These are phyloP conservation scores for Plestiodon gilberti DNA, from an alignment of 2,113 vertebrate species.

Conservation along the genomic window DNA sequence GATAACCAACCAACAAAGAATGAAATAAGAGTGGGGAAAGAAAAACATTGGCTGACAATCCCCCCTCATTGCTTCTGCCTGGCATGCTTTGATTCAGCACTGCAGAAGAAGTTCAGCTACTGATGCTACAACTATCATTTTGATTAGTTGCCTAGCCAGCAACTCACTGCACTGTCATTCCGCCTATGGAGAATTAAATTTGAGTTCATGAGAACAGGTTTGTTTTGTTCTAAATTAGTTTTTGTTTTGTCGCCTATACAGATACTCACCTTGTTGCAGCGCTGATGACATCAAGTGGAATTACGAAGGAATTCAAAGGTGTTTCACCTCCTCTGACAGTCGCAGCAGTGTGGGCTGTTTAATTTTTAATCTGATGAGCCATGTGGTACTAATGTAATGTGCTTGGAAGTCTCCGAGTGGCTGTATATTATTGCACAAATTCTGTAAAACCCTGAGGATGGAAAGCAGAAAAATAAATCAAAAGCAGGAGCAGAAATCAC, in stretches of 20 bases:
- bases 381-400: slow-evolving; percentile 42
- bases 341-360: slow-evolving; percentile 26
- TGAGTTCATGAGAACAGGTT: slow-evolving; percentile 56
- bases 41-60: not conserved
- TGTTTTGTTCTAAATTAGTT: slow-evolving; percentile 64
- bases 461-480: slow-evolving; percentile 28
- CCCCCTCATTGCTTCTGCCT: not conserved
- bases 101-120: slow-evolving; percentile 43
- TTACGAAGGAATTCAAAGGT: slow-evolving; percentile 60
- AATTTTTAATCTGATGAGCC: slow-evolving; percentile 66
- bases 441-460: slow-evolving; percentile 20
- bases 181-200: slow-evolving; percentile 54
- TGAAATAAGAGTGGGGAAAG: not conserved
- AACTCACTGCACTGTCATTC: slow-evolving; percentile 58
- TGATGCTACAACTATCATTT: slow-evolving; percentile 38
- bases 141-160: slow-evolving; percentile 42
- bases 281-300: slow-evolving; percentile 61
- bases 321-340: slow-evolving; percentile 45
- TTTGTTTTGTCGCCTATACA: slow-evolving; percentile 55
- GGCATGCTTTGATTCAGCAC: not conserved
- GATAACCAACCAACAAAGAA: not conserved
- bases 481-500: slow-evolving; percentile 12
- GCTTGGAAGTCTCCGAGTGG: slow-evolving; percentile 7
- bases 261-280: slow-evolving; percentile 57
- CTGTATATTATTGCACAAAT: slow-evolving; percentile 6